Evolutionary conservation across 2,888 invertebrate genomes (phyloP).

Genomic region (Tachina fera): DNA sequence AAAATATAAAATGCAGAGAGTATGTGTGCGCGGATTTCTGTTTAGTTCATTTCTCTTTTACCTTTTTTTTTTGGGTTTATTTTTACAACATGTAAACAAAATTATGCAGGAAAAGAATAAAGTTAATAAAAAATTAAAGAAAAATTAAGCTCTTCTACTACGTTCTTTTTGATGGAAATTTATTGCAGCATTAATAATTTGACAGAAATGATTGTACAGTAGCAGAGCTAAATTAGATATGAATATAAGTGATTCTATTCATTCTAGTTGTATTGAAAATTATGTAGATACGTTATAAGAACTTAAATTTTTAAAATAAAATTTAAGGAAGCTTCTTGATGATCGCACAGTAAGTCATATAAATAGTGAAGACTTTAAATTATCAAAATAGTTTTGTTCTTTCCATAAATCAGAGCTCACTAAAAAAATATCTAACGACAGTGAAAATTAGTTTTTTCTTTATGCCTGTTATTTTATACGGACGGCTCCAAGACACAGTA

Average conservation of each 20-base stretch:
- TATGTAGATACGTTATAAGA: neutral
- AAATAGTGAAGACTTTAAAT: too few species aligned
- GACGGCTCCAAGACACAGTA: too few species aligned
- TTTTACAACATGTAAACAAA: conserved; percentile 58
- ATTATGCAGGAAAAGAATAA: conserved; percentile 45
- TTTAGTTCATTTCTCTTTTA: conserved; percentile 30
- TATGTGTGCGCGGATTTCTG: conserved; percentile 17
- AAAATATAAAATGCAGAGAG: neutral
- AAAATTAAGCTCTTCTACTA: conserved; percentile 9
- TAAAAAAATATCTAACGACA: too few species aligned
- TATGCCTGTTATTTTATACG: too few species aligned
- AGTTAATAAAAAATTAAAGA: conserved; percentile 30
- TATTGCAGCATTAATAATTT: conserved; percentile 56
- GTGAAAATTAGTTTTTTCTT: too few species aligned
- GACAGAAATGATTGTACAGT: conserved; percentile 34
- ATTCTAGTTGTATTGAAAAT: neutral
- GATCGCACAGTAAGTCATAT: too few species aligned
- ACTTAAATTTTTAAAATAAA: neutral
- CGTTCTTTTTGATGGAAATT: neutral
- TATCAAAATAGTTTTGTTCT: too few species aligned
- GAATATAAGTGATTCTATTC: conserved; percentile 23
- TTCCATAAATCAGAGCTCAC: too few species aligned
- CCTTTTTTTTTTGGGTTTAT: neutral
- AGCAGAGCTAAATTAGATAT: conserved; percentile 13
- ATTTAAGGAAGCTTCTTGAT: too few species aligned